phyloP scores from a whole-genome alignment of 2,888 invertebrate species.

The Chironomus tentans region DNA sequence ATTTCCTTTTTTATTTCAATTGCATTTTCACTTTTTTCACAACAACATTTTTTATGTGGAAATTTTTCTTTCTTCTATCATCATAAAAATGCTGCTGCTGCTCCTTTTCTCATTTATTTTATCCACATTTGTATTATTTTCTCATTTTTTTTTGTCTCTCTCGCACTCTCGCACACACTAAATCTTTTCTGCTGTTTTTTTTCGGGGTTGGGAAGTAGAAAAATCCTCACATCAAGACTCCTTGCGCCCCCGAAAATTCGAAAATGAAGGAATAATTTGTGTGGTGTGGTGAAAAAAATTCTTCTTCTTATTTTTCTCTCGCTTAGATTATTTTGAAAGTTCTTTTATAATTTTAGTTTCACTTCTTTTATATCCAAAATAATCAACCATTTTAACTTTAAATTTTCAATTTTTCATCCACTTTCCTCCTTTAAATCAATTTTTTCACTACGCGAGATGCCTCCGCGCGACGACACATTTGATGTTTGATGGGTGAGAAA shows the following conservation, averaged over 20 bases:
- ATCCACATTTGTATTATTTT: neutral
- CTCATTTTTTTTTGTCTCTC: neutral
- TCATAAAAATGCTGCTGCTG: neutral
- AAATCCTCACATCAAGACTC: neutral
- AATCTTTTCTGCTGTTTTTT: neutral
- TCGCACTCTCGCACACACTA: neutral
- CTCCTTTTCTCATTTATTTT: neutral
- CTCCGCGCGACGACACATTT: conserved; percentile 18
- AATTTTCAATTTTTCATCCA: neutral
- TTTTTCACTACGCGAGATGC: conserved; percentile 3
- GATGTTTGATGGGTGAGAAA: conserved; percentile 24
- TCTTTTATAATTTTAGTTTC: no score
- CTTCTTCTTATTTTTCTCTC: neutral
- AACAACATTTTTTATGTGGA: neutral
- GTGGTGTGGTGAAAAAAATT: neutral
- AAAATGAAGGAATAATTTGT: neutral
- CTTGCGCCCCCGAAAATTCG: neutral
- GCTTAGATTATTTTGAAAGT: neutral
- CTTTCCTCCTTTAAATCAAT: neutral
- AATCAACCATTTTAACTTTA: neutral
- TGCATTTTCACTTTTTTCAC: neutral
- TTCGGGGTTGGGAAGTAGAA: neutral
- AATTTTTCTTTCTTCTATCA: neutral
- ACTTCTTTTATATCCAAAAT: neutral
- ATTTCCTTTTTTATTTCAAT: neutral